These are phyloP conservation scores for Brachyptera risi DNA, from an alignment of 2,888 invertebrate genomes.

Conservation along the genomic window DNA sequence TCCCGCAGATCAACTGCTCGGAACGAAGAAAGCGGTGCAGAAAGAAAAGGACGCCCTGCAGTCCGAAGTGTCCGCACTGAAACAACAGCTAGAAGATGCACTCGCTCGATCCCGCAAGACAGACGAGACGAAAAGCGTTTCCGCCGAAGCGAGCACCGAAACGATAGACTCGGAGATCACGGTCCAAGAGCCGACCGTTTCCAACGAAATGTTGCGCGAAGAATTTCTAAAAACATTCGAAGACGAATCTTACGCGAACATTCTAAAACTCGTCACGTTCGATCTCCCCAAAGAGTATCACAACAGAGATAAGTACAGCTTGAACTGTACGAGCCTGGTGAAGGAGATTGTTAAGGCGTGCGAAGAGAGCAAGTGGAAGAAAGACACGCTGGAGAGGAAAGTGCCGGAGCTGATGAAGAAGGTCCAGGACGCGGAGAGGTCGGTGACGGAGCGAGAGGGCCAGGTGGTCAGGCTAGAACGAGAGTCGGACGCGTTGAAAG, in stretches of 20 bases:
- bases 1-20: slow-evolving; percentile 28
- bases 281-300: slow-evolving; percentile 28
- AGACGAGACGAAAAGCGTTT: too few relatives aligned
- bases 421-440: slow-evolving; percentile 17
- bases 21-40: slow-evolving; percentile 21
- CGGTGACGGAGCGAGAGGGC: neutral
- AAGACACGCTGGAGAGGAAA: slow-evolving; percentile 44
- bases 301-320: neutral
- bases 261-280: slow-evolving; percentile 27
- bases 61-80: slow-evolving; percentile 12
- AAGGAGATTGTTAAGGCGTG: slow-evolving; percentile 25
- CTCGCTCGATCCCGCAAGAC: too few relatives aligned
- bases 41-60: slow-evolving; percentile 21
- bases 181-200: neutral
- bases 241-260: slow-evolving; percentile 17
- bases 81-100: neutral
- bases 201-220: neutral
- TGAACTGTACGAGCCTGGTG: slow-evolving; percentile 6
- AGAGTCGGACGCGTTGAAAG: slow-evolving; percentile 21
- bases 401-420: slow-evolving; percentile 30
- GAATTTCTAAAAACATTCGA: slow-evolving; percentile 14
- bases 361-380: slow-evolving; percentile 44
- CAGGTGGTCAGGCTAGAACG: slow-evolving; percentile 13
- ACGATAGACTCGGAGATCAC: neutral
- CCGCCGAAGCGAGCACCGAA: neutral